Conservation (phyloP, 2,113 vertebrate genomes). For the Pavo muticus region DNA sequence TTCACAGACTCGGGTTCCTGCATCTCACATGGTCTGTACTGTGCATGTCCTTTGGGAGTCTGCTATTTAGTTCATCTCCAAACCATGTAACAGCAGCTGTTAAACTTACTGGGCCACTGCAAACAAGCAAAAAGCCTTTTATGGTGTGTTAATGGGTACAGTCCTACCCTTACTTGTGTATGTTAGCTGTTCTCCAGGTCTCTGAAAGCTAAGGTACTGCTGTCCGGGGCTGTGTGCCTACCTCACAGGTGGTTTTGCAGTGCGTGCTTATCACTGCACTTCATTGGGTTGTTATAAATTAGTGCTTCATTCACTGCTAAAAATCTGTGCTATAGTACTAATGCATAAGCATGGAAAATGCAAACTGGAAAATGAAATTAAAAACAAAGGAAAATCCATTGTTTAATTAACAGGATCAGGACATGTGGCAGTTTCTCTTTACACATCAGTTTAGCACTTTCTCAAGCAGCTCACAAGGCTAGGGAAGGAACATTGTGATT, state of each 20-base stretch:
- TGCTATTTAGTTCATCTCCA: background rate
- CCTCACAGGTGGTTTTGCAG: background rate
- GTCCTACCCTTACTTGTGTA: background rate
- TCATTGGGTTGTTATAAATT: background rate
- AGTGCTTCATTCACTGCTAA: background rate
- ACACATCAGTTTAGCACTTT: background rate
- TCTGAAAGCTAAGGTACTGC: background rate
- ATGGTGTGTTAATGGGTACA: background rate
- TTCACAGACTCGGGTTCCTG: background rate
- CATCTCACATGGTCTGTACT: rapidly evolving
- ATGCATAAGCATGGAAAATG: background rate
- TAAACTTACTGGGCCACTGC: background rate
- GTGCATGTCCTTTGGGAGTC: background rate
- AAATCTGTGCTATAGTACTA: background rate
- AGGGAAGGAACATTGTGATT: background rate
- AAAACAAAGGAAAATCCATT: background rate
- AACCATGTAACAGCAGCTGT: background rate
- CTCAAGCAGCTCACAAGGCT: background rate
- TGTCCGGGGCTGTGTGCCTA: background rate
- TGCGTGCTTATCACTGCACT: background rate
- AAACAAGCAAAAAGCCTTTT: background rate
- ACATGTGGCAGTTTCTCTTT: background rate
- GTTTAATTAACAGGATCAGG: background rate
- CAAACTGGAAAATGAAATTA: background rate
- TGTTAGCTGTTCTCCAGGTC: background rate